Conservation (phyloP, 2,113 vertebrate species). For the Clarias gariepinus region DNA sequence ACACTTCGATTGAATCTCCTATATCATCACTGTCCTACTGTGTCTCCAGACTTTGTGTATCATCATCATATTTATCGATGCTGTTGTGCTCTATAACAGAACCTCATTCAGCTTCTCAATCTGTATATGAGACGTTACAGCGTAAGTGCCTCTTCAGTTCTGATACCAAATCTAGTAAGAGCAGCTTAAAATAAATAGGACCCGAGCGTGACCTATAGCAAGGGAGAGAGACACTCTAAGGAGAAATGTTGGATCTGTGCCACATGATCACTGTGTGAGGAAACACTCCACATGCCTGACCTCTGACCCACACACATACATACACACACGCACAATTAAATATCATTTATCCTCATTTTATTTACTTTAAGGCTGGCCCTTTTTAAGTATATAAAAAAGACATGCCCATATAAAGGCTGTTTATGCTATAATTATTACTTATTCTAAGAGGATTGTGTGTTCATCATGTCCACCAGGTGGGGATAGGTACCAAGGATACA, state of each 20-base stretch:
- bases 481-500: not conserved
- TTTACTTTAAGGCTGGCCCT: not conserved
- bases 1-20: not conserved
- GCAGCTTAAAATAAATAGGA: constrained; percentile 46
- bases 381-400: not conserved
- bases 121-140: constrained; percentile 2
- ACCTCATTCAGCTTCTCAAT: not conserved
- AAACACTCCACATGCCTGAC: constrained; percentile 22
- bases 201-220: constrained; percentile 22
- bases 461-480: constrained; percentile 34
- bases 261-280: not conserved
- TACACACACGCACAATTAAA: not conserved
- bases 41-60: not conserved
- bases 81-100: not conserved
- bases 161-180: constrained; percentile 26
- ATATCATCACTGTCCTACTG: constrained; percentile 2
- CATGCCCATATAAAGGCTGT: not conserved
- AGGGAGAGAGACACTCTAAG: not conserved
- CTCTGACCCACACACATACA: constrained; percentile 18
- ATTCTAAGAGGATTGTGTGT: not conserved
- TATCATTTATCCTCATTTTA: not conserved
- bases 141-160: not conserved
- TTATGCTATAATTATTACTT: not conserved
- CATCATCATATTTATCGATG: not conserved
- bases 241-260: constrained; percentile 29